These are phyloP conservation scores for Gephyroberyx darwinii DNA, from an alignment of 2,797 vertebrate genomes.

Conservation along the genomic window DNA sequence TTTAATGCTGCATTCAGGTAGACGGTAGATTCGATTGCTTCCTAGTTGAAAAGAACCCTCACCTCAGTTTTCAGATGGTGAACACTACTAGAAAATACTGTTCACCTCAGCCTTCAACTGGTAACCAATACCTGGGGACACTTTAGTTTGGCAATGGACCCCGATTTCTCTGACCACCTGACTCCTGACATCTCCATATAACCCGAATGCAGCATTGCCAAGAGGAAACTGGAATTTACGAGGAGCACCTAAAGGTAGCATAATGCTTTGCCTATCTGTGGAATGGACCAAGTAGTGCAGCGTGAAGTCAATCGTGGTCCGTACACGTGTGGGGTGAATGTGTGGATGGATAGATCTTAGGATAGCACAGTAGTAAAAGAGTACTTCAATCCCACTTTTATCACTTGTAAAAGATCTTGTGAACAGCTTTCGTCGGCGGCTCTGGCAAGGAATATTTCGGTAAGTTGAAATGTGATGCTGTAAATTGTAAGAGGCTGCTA, in stretches of 20 bases:
- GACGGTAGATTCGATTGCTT: no score
- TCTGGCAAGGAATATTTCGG: constrained; percentile 47
- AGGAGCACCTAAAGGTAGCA: constrained; percentile 41
- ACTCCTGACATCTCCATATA: no score
- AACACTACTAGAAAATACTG: no score
- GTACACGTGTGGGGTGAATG: constrained; percentile 47
- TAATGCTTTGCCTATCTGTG: not conserved
- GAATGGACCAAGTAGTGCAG: constrained; percentile 16
- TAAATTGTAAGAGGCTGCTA: constrained; percentile 7
- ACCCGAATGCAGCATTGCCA: not conserved
- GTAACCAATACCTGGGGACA: no score
- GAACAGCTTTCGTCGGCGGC: constrained; percentile 1
- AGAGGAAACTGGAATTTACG: constrained; percentile 3
- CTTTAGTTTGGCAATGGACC: no score
- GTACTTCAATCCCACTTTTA: not conserved
- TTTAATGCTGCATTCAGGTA: no score
- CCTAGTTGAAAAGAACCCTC: no score
- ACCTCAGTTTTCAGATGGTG: no score
- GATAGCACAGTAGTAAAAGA: not conserved
- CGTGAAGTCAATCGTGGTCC: constrained; percentile 19
- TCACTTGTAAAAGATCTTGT: not conserved
- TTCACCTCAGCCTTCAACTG: no score
- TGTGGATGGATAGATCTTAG: constrained; percentile 1
- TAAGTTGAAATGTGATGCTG: constrained; percentile 59
- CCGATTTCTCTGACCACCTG: no score